These are phyloP conservation scores for Araneus ventricosus DNA, from an alignment of 1,140 invertebrate genomes.

Conservation along the genomic window DNA sequence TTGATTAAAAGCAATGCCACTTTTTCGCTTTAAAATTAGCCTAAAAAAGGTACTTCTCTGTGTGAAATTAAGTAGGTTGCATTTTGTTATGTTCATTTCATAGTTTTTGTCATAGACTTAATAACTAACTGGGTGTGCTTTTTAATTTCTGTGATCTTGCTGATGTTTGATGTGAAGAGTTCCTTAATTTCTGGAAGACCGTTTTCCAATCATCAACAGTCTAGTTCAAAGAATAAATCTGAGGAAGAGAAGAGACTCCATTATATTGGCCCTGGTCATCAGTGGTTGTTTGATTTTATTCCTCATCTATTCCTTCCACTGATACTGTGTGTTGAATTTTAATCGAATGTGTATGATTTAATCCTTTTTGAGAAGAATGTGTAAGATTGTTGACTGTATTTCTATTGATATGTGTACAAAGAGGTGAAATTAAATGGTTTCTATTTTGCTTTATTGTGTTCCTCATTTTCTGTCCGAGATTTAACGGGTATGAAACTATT, in stretches of 20 bases:
- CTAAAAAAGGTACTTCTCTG: too few relatives aligned
- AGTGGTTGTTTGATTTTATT: conserved; percentile 93
- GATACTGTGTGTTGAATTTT: conserved; percentile 41
- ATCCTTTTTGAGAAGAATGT: background rate
- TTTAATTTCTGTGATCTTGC: too few relatives aligned
- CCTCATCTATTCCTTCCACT: conserved; percentile 91
- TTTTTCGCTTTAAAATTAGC: too few relatives aligned
- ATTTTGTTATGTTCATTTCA: too few relatives aligned
- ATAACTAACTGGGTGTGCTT: too few relatives aligned
- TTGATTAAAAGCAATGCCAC: too few relatives aligned
- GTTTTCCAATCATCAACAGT: conserved; percentile 93
- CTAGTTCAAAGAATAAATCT: conserved; percentile 95
- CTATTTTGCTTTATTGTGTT: background rate
- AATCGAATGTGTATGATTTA: background rate
- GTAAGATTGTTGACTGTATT: conserved; percentile 1
- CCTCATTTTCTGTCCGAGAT: too few relatives aligned
- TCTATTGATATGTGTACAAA: conserved; percentile 11
- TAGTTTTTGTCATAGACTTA: too few relatives aligned
- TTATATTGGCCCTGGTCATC: conserved; percentile 92
- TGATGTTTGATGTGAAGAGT: conserved; percentile 83
- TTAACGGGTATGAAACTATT: background rate
- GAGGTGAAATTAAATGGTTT: conserved; percentile 18
- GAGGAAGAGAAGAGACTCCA: conserved; percentile 93
- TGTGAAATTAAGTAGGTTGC: too few relatives aligned
- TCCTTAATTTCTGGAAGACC: conserved; percentile 82